Percentiles rank a stretch among this genome's conserved stretches.
Conservation (phyloP, 2,113 vertebrate species). For the Nesospiza acunhae region DNA sequence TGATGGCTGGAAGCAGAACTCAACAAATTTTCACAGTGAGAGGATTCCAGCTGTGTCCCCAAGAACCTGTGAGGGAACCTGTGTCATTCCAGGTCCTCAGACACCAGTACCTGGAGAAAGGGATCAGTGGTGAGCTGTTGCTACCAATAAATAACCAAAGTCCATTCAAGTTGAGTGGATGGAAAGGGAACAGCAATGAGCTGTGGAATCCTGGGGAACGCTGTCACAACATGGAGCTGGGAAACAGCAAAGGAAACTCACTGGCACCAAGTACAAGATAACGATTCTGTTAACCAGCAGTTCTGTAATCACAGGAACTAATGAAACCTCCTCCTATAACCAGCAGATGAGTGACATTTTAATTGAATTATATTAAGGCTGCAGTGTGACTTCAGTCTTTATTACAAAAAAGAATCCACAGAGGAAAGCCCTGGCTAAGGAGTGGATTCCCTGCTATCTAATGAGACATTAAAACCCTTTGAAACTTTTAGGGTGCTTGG, state of each 20-base stretch:
- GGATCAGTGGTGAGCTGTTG: background rate
- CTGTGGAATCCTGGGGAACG: background rate
- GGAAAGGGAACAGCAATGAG: background rate
- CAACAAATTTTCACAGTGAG: background rate
- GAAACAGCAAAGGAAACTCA: background rate
- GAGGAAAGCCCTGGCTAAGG: background rate
- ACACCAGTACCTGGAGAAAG: background rate
- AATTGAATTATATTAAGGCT: conserved; percentile 4
- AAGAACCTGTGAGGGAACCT: background rate
- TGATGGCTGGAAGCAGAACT: background rate
- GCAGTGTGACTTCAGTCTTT: background rate
- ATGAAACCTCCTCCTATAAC: background rate
- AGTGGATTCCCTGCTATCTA: background rate
- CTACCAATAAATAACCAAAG: background rate
- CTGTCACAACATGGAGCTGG: background rate
- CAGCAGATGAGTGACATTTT: background rate
- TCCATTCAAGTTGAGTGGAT: background rate
- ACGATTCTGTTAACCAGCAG: background rate
- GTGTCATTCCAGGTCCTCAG: background rate
- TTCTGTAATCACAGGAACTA: background rate
- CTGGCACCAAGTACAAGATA: background rate
- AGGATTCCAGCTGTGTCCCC: background rate
- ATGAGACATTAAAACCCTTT: background rate
- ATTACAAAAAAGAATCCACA: background rate
- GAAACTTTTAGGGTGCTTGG: background rate